Evolutionary conservation across 2,797 vertebrate genomes (phyloP).

Genomic region (Fundulus diaphanus): DNA sequence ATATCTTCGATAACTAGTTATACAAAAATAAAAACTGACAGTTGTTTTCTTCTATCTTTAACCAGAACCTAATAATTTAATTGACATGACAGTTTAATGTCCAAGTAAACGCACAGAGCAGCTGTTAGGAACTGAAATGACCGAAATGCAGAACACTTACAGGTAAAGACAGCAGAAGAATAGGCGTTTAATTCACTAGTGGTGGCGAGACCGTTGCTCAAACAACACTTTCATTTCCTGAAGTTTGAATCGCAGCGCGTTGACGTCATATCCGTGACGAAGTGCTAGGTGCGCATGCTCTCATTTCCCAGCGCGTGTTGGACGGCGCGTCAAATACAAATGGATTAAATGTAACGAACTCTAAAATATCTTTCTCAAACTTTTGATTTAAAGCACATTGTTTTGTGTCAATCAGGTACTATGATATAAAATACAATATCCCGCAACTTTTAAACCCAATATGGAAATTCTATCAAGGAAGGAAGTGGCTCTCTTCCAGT

Average conservation of each 20-base stretch:
- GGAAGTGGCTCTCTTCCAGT: not conserved
- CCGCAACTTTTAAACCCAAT: not conserved
- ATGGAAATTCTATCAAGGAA: no score
- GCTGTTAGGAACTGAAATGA: not conserved
- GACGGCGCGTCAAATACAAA: conserved; percentile 8
- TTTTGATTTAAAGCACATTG: not conserved
- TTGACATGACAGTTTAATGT: no score
- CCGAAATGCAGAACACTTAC: conserved; percentile 42
- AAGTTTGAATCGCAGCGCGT: conserved; percentile 76
- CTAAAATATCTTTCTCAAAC: not conserved
- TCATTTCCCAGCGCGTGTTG: accelerated
- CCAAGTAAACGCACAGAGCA: not conserved
- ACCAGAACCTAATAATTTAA: not conserved
- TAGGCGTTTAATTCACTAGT: not conserved
- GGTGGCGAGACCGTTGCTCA: conserved; percentile 35
- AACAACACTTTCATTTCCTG: conserved; percentile 64
- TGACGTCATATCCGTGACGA: conserved; percentile 59
- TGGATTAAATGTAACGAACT: not conserved
- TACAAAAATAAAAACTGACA: not conserved
- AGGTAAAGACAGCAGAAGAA: not conserved
- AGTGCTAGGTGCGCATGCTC: not conserved
- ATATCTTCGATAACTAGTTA: not conserved
- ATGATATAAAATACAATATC: not conserved
- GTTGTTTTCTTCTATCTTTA: not conserved
- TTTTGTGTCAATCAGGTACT: not conserved